Evolutionary conservation across 2,888 invertebrate species (phyloP), one percentile per base, ranked within the genome.

Genomic region (Melieria picta): DNA sequence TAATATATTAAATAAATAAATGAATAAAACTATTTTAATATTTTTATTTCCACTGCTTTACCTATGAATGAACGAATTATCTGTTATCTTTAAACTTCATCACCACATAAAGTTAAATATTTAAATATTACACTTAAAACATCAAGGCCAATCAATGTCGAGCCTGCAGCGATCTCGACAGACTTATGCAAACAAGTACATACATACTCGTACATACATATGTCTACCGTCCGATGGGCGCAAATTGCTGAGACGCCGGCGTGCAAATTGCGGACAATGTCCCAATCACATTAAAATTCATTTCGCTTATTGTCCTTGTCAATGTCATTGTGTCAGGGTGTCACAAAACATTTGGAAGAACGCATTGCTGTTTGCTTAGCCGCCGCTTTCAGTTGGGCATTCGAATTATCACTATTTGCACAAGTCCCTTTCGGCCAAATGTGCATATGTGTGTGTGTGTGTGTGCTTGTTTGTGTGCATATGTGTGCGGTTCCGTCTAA

Each of bases 231-330:
- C 4, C 42, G 43, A 7, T 7, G 68, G 30, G 11, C 55, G 11
- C 13, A 30, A 30, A 30, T 30, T 30, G 30, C 42, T 30, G 30
- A 30, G 5, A 46, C 9, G 63, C 62, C 61, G 56, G 66, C 74
- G 62, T 76, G 75, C 65, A 76, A 76, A 76, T 76, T 66, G 58
- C 64, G 50, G 52, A 76, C 74, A 76, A 73, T 64, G 52, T 46
- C 48, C 11, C 56, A 71, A 74, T 73, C 74, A 68, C 71, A 76
- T 72, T 65, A 73, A 74, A 73, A 74, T 74, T 73, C 70, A 74
- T 72, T 64, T 69, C 67, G 69, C 71, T 71, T 58, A 67, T 74
- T 69, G 72, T 74, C 72, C 61, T 55, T 71, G 68, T 68, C 72
- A 73, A 68, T 74, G 74, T 65, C 69, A 73, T 45, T 71, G 60